Base-by-base conservation (phyloP, 2,888 invertebrate genomes). In the Ashinkailepas kermadecensis region DNA sequence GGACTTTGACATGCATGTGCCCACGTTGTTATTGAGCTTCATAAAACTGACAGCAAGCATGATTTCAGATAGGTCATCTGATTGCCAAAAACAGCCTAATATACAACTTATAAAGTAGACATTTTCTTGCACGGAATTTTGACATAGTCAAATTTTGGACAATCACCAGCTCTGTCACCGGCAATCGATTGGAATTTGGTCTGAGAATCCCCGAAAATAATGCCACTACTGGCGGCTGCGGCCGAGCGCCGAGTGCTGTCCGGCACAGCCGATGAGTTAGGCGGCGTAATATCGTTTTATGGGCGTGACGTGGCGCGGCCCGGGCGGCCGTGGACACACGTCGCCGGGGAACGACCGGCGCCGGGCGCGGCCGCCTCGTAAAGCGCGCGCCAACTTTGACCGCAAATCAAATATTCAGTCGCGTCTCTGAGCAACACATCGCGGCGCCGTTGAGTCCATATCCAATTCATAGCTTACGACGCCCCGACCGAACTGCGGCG, bases 401-500 rank as follows among this genome's bases (percentile, higher is more conserved):
- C 25, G 39, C 70, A 70, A 70, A 70, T 70, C 70, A 70, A 70
- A 70, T 70, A 70, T 70, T 70, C 70, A 70, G 39, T 15, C 0
- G 12, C 70, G 70, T 70, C 70, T 39, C 70, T 15, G 15, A 70
- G 70, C 70, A 70, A 70, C 70, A 70, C 70, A 70, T 70, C 39
- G 39, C 39, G 39, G 39, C 67, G 15, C 39, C 39, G 70, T 15
- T 6, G 39, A 25, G 39, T 70, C 70, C 23, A 70, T 70, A 70
- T 70, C 70, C 15, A 70, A 70, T 70, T 70, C 39, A 70, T 70
- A 70, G 70, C 39, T 70, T 70, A 70, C 70, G 70, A 15, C 15
- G 39, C 39, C 13, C 39, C 39, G 39, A 39, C 39, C 39, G 39
- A 62, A 62, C 18, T 13, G 13, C 62, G 62, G 70, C 39, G 39